Evolutionary conservation across 2,888 invertebrate genomes (phyloP).

Genomic region (Carterocephalus palaemon): DNA sequence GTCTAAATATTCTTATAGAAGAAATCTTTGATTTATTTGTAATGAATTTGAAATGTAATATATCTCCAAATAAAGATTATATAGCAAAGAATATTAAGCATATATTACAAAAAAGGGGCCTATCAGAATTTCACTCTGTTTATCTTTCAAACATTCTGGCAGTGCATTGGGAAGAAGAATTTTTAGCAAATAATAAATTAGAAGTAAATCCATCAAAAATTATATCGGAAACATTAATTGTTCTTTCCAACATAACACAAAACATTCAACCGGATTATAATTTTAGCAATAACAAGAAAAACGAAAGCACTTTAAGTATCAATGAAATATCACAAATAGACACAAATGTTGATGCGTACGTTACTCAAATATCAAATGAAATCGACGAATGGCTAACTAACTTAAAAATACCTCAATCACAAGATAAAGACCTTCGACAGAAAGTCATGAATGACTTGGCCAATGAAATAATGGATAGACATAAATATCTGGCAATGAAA

Average conservation of each 20-base stretch:
- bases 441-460: slow-evolving; percentile 50
- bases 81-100: slow-evolving; percentile 39
- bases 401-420: slow-evolving; percentile 35
- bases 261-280: not conserved
- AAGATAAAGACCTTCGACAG: slow-evolving; percentile 38
- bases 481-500: slow-evolving; percentile 52
- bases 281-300: slow-evolving; percentile 10
- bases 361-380: slow-evolving; percentile 39
- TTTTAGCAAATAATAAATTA: slow-evolving; percentile 18
- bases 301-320: slow-evolving; percentile 28
- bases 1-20: slow-evolving; percentile 37
- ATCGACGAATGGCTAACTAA: slow-evolving; percentile 53
- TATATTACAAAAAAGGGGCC: slow-evolving; percentile 37
- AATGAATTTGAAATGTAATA: slow-evolving; percentile 39
- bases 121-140: slow-evolving; percentile 39
- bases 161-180: slow-evolving; percentile 33
- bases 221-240: slow-evolving; percentile 38
- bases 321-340: slow-evolving; percentile 33
- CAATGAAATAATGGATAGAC: slow-evolving; percentile 55
- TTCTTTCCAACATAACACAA: slow-evolving; percentile 35
- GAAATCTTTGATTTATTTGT: slow-evolving; percentile 43
- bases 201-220: slow-evolving; percentile 16
- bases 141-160: slow-evolving; percentile 38
- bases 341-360: slow-evolving; percentile 29
- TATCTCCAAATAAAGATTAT: slow-evolving; percentile 32